Base-by-base conservation (phyloP, 2,888 invertebrate genomes). In the Hypomecis atomaria region DNA sequence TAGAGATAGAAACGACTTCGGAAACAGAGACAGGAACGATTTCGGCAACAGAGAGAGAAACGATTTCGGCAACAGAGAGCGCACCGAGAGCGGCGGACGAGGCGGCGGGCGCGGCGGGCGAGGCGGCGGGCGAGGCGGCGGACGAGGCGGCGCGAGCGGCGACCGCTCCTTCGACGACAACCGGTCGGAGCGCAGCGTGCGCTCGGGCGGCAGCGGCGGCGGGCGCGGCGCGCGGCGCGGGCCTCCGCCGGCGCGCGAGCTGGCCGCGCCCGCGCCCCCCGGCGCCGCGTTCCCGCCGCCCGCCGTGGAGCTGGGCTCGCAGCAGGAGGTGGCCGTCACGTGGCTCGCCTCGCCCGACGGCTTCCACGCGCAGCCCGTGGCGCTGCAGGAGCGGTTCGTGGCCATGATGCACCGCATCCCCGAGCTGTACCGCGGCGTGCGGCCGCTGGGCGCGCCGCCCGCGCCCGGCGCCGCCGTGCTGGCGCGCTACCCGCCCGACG, bases 301-400 rank as follows among this genome's bases (percentile, higher is more conserved):
- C 0, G 75, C 85, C 0, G 83, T 95, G 4, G 90, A 93, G 23
- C 79, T 90, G 0, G 94, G 94, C 11, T 85, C 88, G 0, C 93
- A 91, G 57, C 94, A 94, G 58, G 93, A 94, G 62, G 88, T 96
- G 0, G 90, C 93, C 1, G 93, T 97, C 44, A 95, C 95, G 1
- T 97, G 97, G 96, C 96, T 96, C 78, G 94, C 95, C 59, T 95
- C 95, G 66, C 97, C 97, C 0, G 94, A 94, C 66, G 94, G 94
- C 72, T 97, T 97, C 84, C 96, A 94, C 84, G 94, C 94, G 0
- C 95, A 95, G 74, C 86, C 94, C 13, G 78, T 93, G 52, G 89
- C 92, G 0, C 74, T 87, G 5, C 89, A 93, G 73, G 79, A 84
- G 0, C 94, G 94, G 71, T 96, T 96, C 79, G 92, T 94, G 11